A percentile compares a stretch with the other conserved stretches of the same genome.
phyloP scores from a whole-genome alignment of 2,797 vertebrate species.

The Spinibarbus caldwelli region DNA sequence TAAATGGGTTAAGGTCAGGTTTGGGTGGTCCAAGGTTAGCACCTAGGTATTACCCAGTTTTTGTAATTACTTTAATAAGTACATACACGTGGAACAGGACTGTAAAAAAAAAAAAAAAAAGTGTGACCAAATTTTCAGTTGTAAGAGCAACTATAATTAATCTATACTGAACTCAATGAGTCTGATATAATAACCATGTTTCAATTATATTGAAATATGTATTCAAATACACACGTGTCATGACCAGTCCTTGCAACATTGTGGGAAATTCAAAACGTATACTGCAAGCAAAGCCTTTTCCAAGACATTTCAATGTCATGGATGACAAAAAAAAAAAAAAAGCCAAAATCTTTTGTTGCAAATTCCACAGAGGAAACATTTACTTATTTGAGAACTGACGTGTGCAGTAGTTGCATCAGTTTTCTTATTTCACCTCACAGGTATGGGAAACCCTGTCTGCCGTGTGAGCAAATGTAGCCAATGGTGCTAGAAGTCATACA shows the following conservation, averaged over 20 bases:
- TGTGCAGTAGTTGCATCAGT: not conserved
- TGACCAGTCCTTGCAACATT: not conserved
- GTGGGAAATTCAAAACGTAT: not conserved
- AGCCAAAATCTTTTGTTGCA: not conserved
- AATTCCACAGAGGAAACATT: constrained; percentile 2
- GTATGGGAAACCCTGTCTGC: constrained; percentile 40
- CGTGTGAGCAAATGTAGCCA: not conserved
- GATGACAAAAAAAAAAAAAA: not conserved
- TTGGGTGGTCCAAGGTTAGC: no score
- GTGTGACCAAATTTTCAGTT: not conserved
- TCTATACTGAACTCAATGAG: not conserved
- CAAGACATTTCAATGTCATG: not conserved
- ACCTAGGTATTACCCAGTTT: not conserved
- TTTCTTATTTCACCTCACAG: constrained; percentile 34
- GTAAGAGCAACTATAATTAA: not conserved
- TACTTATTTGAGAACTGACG: not conserved
- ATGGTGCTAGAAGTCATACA: constrained; percentile 14
- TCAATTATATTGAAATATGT: not conserved
- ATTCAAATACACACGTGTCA: not conserved
- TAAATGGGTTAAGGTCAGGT: not conserved
- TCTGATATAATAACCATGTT: not conserved
- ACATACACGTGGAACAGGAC: no score
- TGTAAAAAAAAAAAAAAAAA: not conserved
- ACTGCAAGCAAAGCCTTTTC: not conserved
- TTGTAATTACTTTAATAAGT: not conserved